These are phyloP conservation scores for Urocitellus parryii DNA, from an alignment of 2,113 vertebrate species.

Conservation along the genomic window DNA sequence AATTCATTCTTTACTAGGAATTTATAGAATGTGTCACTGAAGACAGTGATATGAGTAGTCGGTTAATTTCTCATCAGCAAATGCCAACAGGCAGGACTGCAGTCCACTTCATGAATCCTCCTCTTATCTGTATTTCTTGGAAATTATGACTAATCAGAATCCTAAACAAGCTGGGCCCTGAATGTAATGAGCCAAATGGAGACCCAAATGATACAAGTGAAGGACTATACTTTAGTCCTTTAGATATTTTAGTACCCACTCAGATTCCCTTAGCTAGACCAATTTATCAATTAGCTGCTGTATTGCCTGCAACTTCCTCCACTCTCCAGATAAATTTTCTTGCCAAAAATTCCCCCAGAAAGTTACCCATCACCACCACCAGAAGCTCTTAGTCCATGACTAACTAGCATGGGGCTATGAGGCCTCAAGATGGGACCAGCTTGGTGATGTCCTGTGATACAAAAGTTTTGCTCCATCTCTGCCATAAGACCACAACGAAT, in stretches of 20 bases:
- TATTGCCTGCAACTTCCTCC: background rate
- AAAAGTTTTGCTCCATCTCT: background rate
- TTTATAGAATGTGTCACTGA: background rate
- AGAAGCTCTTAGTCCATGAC: background rate
- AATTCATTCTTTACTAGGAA: too few species aligned
- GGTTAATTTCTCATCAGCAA: background rate
- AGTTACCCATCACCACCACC: background rate
- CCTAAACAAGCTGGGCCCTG: background rate
- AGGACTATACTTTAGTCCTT: background rate
- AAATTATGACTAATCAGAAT: background rate
- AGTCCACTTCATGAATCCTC: background rate
- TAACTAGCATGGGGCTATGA: background rate
- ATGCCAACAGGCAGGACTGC: background rate
- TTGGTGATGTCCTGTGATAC: background rate
- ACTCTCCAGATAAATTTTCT: background rate
- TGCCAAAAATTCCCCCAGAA: background rate
- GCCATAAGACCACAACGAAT: background rate
- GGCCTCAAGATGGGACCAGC: background rate
- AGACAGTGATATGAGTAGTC: background rate
- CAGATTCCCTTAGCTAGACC: background rate
- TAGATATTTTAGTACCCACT: background rate
- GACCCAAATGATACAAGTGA: background rate
- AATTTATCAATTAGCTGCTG: background rate
- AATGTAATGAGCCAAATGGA: background rate
- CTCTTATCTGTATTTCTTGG: background rate